Evolutionary conservation across 1,140 invertebrate genomes (phyloP).

Genomic region (Diplogasteroides magnus): DNA sequence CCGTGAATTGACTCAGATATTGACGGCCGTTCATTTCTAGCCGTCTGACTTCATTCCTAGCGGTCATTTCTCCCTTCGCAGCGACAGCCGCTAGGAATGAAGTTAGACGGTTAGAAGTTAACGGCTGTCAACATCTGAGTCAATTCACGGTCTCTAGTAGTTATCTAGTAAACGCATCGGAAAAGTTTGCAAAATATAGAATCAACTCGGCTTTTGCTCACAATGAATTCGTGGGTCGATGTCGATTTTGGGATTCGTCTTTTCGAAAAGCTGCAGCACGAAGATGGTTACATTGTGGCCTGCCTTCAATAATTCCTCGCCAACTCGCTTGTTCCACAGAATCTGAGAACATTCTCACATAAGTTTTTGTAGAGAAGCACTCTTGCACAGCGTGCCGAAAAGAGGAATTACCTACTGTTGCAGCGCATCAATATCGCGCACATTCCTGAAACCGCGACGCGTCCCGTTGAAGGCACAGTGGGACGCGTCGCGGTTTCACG

Average conservation of each 20-base stretch:
- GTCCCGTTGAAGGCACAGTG: too few species aligned
- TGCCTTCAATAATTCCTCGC: slow-evolving; percentile 8
- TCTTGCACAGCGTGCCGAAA: neutral
- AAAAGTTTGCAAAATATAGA: slow-evolving; percentile 1
- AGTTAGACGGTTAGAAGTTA: too few species aligned
- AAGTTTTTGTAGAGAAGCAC: neutral
- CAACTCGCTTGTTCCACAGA: slow-evolving; percentile 12
- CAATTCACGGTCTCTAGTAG: too few species aligned
- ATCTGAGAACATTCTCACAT: slow-evolving; percentile 6
- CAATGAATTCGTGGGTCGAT: slow-evolving; percentile 7
- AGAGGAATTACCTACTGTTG: neutral
- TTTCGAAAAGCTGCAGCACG: neutral
- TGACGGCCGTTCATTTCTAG: too few species aligned
- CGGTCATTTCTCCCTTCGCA: too few species aligned
- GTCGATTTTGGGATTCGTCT: neutral
- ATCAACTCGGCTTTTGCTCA: neutral
- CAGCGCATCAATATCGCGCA: neutral
- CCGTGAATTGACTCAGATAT: too few species aligned
- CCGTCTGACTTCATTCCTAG: too few species aligned
- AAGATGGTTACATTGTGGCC: slow-evolving; percentile 16
- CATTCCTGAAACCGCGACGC: too few species aligned
- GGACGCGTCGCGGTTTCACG: too few species aligned
- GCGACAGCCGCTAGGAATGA: too few species aligned
- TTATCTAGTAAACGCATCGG: neutral
- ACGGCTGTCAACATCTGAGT: too few species aligned